Evolutionary conservation across 2,888 invertebrate genomes (phyloP), one percentile per base, ranked within the genome.

Genomic region (Pilophorus perplexus): DNA sequence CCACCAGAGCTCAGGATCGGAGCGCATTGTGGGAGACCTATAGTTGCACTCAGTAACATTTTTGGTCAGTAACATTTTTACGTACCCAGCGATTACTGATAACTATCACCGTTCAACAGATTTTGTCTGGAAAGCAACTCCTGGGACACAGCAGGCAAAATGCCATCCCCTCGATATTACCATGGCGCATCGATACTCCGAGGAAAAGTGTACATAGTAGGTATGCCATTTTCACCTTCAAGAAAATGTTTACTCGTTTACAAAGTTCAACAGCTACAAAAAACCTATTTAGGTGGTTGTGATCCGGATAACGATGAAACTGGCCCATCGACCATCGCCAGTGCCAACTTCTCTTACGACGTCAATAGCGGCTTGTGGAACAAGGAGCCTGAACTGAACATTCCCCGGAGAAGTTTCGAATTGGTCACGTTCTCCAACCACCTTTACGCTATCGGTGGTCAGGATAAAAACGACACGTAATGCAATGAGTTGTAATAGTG

Each of bases 361-460:
- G 85, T 86, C 0, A 80, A 81, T 6, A 81, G 80, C 0, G 77
- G 83, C 18, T 80, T 81, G 50, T 88, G 88, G 88, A 83, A 79
- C 74, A 81, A 80, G 68, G 85, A 87, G 74, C 79, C 81, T 1
- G 81, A 80, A 12, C 80, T 88, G 72, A 79, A 81, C 16, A 79
- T 81, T 22, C 80, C 84, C 0, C 79, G 87, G 71, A 84, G 85
- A 75, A 85, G 86, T 77, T 88, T 88, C 73, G 86, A 85, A 0
- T 78, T 87, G 3, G 83, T 86, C n/a, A 84, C 83, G 1, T 81
- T 82, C 71, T 81, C 82, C 22, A 83, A 83, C 75, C 83, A 83
- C n/a, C 77, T 89, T 72, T 87, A 83, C 72, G 85, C 85, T 2
- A 84, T 88, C 68, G 88, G 88, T 0, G 88, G 88, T 5, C 85